Evolutionary conservation across 2,888 invertebrate species (phyloP).

Genomic region (Coleophora flavipennella): DNA sequence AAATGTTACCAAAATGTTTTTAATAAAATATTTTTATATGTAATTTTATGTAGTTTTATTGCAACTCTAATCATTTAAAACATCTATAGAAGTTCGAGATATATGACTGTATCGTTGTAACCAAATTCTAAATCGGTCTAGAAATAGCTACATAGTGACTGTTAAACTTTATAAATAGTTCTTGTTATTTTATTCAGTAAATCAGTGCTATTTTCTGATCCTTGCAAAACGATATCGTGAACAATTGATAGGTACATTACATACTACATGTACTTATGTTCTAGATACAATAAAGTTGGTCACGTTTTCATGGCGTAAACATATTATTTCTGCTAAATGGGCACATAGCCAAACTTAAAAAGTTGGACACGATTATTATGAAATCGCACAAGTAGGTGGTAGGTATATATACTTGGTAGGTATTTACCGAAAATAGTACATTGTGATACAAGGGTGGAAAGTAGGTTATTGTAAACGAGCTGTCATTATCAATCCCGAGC

Average conservation of each 20-base stretch:
- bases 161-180: conserved; percentile 24
- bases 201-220: too few relatives aligned
- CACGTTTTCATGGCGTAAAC: conserved; percentile 37
- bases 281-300: conserved; percentile 29
- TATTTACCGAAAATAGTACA: too few relatives aligned
- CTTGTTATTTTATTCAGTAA: conserved; percentile 24
- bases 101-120: too few relatives aligned
- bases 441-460: too few relatives aligned
- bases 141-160: conserved; percentile 24
- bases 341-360: conserved; percentile 29
- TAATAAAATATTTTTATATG: conserved; percentile 76
- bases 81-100: too few relatives aligned
- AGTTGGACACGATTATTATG: too few relatives aligned
- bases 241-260: conserved; percentile 11
- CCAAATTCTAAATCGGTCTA: too few relatives aligned
- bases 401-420: neutral
- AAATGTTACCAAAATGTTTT: conserved; percentile 76
- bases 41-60: conserved; percentile 42
- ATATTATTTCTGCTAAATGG: conserved; percentile 17
- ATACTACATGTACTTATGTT: conserved; percentile 1
- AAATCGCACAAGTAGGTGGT: conserved; percentile 8
- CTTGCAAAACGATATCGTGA: conserved; percentile 21
- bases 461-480: too few relatives aligned
- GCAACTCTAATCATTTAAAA: neutral
- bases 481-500: too few relatives aligned